phyloP scores from a whole-genome alignment of 2,888 invertebrate species.

The Itoplectis maculator region DNA sequence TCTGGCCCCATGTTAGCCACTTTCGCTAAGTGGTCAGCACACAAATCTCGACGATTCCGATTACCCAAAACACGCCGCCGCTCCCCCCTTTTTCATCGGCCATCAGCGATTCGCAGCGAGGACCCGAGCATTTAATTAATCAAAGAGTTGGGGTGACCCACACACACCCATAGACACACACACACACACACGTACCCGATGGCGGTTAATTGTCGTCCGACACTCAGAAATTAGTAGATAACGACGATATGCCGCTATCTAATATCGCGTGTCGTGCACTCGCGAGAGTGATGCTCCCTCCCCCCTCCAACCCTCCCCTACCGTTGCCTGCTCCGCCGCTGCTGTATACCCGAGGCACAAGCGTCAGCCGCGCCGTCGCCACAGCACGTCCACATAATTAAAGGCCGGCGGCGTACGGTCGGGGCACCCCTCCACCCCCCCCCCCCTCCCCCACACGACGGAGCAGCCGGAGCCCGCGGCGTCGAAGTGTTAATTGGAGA shows the following conservation, averaged over 20 bases:
- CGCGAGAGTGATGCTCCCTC: slow-evolving; percentile 24
- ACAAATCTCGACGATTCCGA: too few species aligned
- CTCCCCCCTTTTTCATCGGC: too few species aligned
- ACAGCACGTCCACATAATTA: slow-evolving; percentile 64
- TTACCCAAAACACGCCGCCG: too few species aligned
- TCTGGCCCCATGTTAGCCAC: too few species aligned
- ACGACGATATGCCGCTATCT: slow-evolving; percentile 33
- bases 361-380: slow-evolving; percentile 29
- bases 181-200: too few species aligned
- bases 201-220: slow-evolving; percentile 6
- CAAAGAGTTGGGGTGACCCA: background rate
- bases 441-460: slow-evolving; percentile 49
- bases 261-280: slow-evolving; percentile 44
- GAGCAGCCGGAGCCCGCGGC: slow-evolving; percentile 59
- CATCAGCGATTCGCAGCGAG: too few species aligned
- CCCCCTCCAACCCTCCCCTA: too few species aligned
- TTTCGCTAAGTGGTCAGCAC: too few species aligned
- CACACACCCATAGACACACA: too few species aligned
- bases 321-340: too few species aligned
- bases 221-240: slow-evolving; percentile 26
- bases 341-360: slow-evolving; percentile 20
- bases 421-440: too few species aligned
- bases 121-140: background rate
- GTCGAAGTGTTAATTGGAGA: slow-evolving; percentile 73
- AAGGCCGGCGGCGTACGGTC: slow-evolving; percentile 59